Base-by-base conservation (phyloP, 2,113 vertebrate genomes). In the Dicaeum eximium region DNA sequence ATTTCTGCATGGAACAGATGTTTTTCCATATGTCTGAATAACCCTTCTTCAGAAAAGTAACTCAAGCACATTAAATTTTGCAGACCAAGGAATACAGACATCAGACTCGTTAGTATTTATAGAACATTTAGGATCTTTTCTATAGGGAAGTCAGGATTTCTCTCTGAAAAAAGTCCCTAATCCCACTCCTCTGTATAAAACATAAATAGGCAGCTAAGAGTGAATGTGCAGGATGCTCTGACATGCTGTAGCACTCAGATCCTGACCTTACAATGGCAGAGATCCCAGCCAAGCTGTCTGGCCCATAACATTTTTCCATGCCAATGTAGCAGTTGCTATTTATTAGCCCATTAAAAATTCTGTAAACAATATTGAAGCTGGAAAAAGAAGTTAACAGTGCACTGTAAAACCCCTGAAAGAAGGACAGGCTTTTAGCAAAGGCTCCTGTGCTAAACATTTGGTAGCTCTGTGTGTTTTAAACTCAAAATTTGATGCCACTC, bases 11-110 rank as follows among this genome's bases (percentile, higher is more conserved):
- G 33, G 70, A 88, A 53, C 96, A 96, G 95, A 96, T 95, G 93
- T 95, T 95, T 93, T 88, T 93, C 93, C 86, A 77, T 88, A 90
- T 94, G 92, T 72, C 93, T 93, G 53, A 93, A 92, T 80, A 93
- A 90, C 88, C 62, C 62, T 93, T 90, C 93, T 72, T 88, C 92
- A 92, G 50, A 72, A 88, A 92, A 94, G 79, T 53, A 86, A 93
- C 61, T 86, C 62, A 54, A 85, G 88, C 92, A 86, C 79, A 45
- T 57, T 4, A 28, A 44, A 80, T 90, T 94, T 45, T 80, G 93
- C 93, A 93, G 90, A 70, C 50, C 79, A 82, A 93, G 74, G 70
- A 92, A 61, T 53, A 65, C 0, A 72, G 50, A 51, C 85, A 64
- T 71, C 23, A 51, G 61, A 51, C 53, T 85, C 1, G 0, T 31